Percentiles rank a stretch among this genome's conserved stretches.
Conservation (phyloP, 1,140 invertebrate species). For the Calephelis virginiensis region DNA sequence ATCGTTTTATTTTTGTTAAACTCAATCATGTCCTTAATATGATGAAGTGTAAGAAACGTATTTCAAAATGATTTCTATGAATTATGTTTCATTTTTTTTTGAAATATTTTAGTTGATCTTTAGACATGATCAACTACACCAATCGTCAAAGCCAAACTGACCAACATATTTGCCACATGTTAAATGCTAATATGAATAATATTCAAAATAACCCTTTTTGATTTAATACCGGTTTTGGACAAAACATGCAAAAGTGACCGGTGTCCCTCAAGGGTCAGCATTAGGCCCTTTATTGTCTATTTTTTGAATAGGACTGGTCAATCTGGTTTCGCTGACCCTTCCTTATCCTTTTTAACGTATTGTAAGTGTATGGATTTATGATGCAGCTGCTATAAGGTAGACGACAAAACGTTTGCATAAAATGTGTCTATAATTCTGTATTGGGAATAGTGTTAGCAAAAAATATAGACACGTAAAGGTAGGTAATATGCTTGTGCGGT, state of each 20-base stretch:
- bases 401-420: slow-evolving; percentile 15
- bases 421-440: not conserved
- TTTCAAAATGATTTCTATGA: too few relatives aligned
- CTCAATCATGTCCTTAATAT: too few relatives aligned
- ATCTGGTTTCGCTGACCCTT: slow-evolving; percentile 74
- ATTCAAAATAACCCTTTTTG: slow-evolving; percentile 53
- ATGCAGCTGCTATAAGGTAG: slow-evolving; percentile 47
- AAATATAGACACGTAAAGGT: not conserved
- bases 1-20: too few relatives aligned
- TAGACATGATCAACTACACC: slow-evolving; percentile 36
- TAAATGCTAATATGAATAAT: slow-evolving; percentile 49
- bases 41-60: too few relatives aligned
- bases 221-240: slow-evolving; percentile 60
- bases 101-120: slow-evolving; percentile 27
- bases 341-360: slow-evolving; percentile 55
- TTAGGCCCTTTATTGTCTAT: slow-evolving; percentile 63
- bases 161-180: slow-evolving; percentile 43
- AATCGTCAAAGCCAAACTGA: slow-evolving; percentile 52
- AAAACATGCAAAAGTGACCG: slow-evolving; percentile 60
- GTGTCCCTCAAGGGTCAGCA: slow-evolving; percentile 66
- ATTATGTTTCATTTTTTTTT: slow-evolving; percentile 6
- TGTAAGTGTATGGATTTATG: slow-evolving; percentile 43
- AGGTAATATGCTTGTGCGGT: too few relatives aligned
- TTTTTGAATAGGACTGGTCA: slow-evolving; percentile 68
- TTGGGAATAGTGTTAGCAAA: not conserved